Percentiles rank a stretch among this genome's conserved stretches.
Conservation (phyloP, 2,797 vertebrate species). For the Channa striata region DNA sequence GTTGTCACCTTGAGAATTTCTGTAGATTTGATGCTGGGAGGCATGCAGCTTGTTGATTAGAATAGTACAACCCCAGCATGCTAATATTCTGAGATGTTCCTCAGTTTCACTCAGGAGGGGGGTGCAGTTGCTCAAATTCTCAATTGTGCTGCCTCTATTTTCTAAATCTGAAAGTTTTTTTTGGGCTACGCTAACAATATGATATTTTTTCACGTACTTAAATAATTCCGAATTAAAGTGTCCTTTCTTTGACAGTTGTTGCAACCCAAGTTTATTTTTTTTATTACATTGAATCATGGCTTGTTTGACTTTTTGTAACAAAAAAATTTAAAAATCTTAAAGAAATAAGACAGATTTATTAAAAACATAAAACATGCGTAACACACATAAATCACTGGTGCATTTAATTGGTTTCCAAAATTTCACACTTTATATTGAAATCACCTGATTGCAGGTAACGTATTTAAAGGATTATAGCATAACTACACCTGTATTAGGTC, state of each 20-base stretch:
- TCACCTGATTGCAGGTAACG: too few species aligned
- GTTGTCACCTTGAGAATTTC: slow-evolving; percentile 83
- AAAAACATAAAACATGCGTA: too few species aligned
- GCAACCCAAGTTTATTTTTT: background rate
- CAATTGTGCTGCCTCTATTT: slow-evolving; percentile 22
- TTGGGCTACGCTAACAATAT: background rate
- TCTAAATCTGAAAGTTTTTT: slow-evolving; percentile 30
- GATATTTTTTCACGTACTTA: background rate
- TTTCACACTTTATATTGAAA: too few species aligned
- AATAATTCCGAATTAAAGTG: slow-evolving; percentile 4
- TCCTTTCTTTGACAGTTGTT: slow-evolving; percentile 6
- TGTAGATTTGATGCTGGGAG: slow-evolving; percentile 83
- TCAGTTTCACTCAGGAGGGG: slow-evolving; percentile 52
- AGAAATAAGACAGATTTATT: too few species aligned
- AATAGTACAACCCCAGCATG: slow-evolving; percentile 80
- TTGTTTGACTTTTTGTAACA: too few species aligned
- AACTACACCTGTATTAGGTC: too few species aligned
- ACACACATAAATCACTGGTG: too few species aligned
- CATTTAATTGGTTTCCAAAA: too few species aligned
- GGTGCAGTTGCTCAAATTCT: slow-evolving; percentile 40
- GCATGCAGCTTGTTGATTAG: slow-evolving; percentile 85
- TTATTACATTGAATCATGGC: too few species aligned
- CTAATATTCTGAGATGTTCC: slow-evolving; percentile 75
- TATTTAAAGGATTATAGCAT: too few species aligned
- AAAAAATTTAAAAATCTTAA: too few species aligned